Evolutionary conservation across 1,140 invertebrate genomes (phyloP).

Genomic region (Pollicipes pollicipes): DNA sequence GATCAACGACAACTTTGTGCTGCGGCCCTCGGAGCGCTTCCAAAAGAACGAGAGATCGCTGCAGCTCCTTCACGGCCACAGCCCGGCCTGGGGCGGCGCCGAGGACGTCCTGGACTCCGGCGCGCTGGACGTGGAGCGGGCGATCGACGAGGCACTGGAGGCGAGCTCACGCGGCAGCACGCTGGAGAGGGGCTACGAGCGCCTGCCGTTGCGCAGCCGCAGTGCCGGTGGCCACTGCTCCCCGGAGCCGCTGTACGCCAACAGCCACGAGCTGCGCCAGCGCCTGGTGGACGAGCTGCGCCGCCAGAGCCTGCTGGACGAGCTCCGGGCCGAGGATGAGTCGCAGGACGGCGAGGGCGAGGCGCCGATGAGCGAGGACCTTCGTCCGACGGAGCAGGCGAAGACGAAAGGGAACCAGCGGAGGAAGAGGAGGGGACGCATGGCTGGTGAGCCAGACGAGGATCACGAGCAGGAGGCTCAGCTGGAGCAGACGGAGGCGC

Average conservation of each 20-base stretch:
- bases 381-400: too few species aligned
- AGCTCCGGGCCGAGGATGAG: too few species aligned
- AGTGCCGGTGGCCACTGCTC: neutral
- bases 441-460: neutral
- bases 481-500: neutral
- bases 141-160: neutral
- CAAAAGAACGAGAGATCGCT: neutral
- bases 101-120: neutral
- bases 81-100: too few species aligned
- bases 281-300: neutral
- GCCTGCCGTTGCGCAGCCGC: neutral
- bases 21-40: neutral
- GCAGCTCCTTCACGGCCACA: neutral
- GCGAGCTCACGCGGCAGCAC: neutral
- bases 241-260: neutral
- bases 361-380: too few species aligned
- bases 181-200: neutral
- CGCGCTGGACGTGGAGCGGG: too few species aligned
- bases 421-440: neutral
- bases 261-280: neutral
- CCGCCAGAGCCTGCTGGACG: neutral
- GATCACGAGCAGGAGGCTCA: neutral
- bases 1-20: neutral
- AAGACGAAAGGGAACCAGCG: too few species aligned
- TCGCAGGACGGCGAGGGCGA: too few species aligned